Conservation (phyloP, 2,888 invertebrate species). For the Leptinotarsa juncta region DNA sequence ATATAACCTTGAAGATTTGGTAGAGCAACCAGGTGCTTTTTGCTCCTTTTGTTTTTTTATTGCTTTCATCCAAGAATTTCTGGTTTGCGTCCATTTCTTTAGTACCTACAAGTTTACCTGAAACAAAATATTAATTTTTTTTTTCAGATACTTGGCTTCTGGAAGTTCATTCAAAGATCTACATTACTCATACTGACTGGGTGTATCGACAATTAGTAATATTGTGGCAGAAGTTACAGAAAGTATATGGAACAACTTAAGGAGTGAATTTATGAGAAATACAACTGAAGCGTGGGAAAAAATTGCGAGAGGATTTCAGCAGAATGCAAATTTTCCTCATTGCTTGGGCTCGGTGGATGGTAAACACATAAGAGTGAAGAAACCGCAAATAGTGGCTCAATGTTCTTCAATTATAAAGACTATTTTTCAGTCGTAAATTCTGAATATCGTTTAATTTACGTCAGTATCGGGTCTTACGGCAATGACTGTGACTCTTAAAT, state of each 20-base stretch:
- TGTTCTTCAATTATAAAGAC: slow-evolving; percentile 24
- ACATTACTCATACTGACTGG: slow-evolving; percentile 27
- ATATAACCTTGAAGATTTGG: neutral
- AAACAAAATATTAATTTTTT: slow-evolving; percentile 25
- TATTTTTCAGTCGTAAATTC: slow-evolving; percentile 15
- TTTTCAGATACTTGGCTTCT: slow-evolving; percentile 36
- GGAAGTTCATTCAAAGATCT: slow-evolving; percentile 30
- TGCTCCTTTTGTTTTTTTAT: slow-evolving; percentile 69
- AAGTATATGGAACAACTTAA: slow-evolving; percentile 19
- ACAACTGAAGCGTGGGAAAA: slow-evolving; percentile 12
- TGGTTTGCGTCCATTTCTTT: slow-evolving; percentile 23
- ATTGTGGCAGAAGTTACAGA: slow-evolving; percentile 23
- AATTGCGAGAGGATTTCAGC: slow-evolving; percentile 23
- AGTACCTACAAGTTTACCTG: slow-evolving; percentile 28
- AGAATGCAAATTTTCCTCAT: slow-evolving; percentile 20
- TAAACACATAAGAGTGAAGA: slow-evolving; percentile 13
- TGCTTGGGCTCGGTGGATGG: slow-evolving; percentile 17
- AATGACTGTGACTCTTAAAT: slow-evolving; percentile 25
- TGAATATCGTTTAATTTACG: slow-evolving; percentile 28
- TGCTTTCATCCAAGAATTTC: slow-evolving; percentile 21
- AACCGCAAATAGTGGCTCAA: slow-evolving; percentile 27
- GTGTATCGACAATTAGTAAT: slow-evolving; percentile 23
- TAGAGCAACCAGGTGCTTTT: slow-evolving; percentile 64
- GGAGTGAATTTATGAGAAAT: slow-evolving; percentile 19
- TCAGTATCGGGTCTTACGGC: slow-evolving; percentile 26